Base-by-base conservation (phyloP, 2,113 vertebrate species). In the Archocentrus centrarchus region DNA sequence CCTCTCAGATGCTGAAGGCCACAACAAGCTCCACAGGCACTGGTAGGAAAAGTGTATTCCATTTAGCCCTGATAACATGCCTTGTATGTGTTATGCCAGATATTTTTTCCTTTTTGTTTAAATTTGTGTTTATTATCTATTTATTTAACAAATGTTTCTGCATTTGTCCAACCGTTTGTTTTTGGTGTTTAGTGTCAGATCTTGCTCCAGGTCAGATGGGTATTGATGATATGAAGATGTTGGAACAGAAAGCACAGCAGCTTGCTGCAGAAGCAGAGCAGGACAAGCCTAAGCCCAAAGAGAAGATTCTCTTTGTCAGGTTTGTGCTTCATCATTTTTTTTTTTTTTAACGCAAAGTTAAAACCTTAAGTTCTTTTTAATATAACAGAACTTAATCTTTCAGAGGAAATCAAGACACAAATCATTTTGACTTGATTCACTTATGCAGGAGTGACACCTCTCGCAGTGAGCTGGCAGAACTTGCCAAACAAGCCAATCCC, bases 221-320 rank as follows among this genome's bases (percentile, higher is more conserved):
- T 61, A 93, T 96, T 64, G 97, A 98, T 35, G 97, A 98, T 91
- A 98, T 98, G 97, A 97, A 97, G 82, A 92, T 98, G 80, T 89
- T 98, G 82, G 97, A 98, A 73, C 97, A 98, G 94, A 96, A 96
- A 70, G 97, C 97, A 0, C 97, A 97, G 77, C 96, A 96, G 91
- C 92, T 98, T 27, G 97, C 97, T 0, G 97, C 96, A 0, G 97
- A 97, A 86, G 97, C 97, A 0, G 97, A 97, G 63, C 93, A 94
- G 30, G 97, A 98, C 92, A 97, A 97, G 92, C 96, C 96, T 15
- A 95, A 96, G 79, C 95, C 95, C 55, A 98, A 98, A 95, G 97
- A 97, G 88, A 97, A 97, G 92, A 98, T 98, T 88, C 96, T 98
- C 35, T 98, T 98, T 37, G 97, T 98, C 93, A 97, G 97, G 97